A percentile compares a stretch with the other conserved stretches of the same genome.
Evolutionary conservation across 2,797 vertebrate genomes (phyloP).

Genomic region (Platyrinchus mystaceus): DNA sequence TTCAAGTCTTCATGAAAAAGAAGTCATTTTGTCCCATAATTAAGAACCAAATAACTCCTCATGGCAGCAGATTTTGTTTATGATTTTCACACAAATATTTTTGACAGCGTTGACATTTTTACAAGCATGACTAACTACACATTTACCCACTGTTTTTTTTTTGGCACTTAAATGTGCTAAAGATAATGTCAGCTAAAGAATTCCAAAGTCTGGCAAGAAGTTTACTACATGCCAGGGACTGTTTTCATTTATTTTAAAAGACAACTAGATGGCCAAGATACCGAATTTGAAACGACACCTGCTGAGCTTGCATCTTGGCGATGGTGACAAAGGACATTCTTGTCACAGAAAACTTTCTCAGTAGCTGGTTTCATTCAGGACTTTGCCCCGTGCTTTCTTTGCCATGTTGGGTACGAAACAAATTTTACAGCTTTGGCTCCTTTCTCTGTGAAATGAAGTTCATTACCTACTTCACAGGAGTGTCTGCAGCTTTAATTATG

Average conservation of each 20-base stretch:
- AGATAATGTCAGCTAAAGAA: conserved; percentile 36
- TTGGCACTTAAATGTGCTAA: conserved; percentile 13
- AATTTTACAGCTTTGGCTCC: neutral
- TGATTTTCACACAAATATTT: conserved; percentile 63
- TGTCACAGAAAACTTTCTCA: neutral
- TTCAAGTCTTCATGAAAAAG: conserved; percentile 2
- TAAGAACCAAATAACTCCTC: conserved; percentile 52
- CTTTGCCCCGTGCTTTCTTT: neutral
- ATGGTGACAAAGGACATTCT: neutral
- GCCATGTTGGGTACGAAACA: neutral
- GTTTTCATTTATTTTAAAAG: conserved; percentile 26
- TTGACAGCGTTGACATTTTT: conserved; percentile 51
- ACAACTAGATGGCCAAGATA: conserved; percentile 17
- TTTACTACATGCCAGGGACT: conserved; percentile 6
- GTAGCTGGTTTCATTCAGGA: neutral
- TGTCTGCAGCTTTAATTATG: neutral
- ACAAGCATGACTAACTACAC: conserved; percentile 48
- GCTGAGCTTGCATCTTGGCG: conserved; percentile 3
- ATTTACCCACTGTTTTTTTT: neutral
- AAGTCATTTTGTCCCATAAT: conserved; percentile 45
- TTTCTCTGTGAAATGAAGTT: neutral
- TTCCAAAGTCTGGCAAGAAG: conserved; percentile 9
- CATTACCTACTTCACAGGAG: neutral
- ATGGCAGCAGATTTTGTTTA: conserved; percentile 61
- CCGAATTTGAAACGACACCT: conserved; percentile 17